Base-by-base conservation (phyloP, 2,888 invertebrate genomes). In the Ganaspis brasiliensis region DNA sequence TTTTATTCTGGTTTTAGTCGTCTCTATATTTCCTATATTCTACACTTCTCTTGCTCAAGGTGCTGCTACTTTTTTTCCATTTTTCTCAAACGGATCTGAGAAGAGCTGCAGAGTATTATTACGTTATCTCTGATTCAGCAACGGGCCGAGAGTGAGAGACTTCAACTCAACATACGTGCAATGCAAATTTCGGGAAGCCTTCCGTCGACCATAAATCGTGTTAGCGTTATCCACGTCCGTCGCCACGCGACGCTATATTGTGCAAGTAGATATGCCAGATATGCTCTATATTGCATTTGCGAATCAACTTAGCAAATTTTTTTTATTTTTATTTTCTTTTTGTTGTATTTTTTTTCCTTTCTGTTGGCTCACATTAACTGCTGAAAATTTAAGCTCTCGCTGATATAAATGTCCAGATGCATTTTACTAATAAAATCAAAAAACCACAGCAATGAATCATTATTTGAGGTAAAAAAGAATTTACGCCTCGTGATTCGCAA, bases 141-240 rank as follows among this genome's bases (percentile, higher is more conserved):
- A 45, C 63, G 37, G 63, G 63, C 21, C 24, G 49, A 49, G 49
- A n/a, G 14, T 21, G 63, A 67, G 63, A 67, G 40, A 45, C 63
- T 67, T 67, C 40, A 45, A 67, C 40, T 67, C 63, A 21, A 21
- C 63, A 67, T 67, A 67, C 35, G 55, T 73, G 75, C 81, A 83
- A 88, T 87, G 86, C 82, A 88, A 89, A 89, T 87, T 87, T 85
- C 79, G 85, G 82, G 84, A 86, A 84, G 86, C 84, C 87, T 85
- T 83, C 81, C 79, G 83, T 80, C 80, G 78, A 72, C 83, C 83
- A 84, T 88, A 88, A 88, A 89, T 89, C 86, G 84, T 79, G 84
- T 87, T 85, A 87, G 79, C 86, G 83, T 84, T 83, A 83, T 85
- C 82, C 78, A 49, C 72, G 67, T 74, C 77, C 74, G 78, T 78